Evolutionary conservation across 1,140 invertebrate genomes (phyloP).

Genomic region (Pseudoatta argentina): DNA sequence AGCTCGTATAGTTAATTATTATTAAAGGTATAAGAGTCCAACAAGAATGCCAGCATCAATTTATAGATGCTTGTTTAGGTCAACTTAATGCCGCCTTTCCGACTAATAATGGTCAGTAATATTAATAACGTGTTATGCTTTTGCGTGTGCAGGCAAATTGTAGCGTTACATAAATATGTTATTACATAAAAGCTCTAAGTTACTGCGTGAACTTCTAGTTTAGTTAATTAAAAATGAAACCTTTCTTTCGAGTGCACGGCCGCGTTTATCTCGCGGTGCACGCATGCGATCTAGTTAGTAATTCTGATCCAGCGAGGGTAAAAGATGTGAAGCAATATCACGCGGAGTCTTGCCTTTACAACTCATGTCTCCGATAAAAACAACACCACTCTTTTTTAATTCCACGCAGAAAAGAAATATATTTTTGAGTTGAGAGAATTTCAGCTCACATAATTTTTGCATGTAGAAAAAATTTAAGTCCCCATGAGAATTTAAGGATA

Average conservation of each 20-base stretch:
- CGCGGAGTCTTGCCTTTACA: constrained; percentile 19
- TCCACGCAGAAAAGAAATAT: not conserved
- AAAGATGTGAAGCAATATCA: constrained; percentile 28
- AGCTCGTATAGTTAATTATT: not conserved
- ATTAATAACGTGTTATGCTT: constrained; percentile 53
- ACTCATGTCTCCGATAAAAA: not conserved
- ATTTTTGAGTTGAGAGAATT: not conserved
- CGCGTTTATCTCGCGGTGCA: constrained; percentile 65
- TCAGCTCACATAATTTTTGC: not conserved
- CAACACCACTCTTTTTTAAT: not conserved
- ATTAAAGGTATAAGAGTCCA: constrained; percentile 4
- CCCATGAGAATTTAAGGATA: not conserved
- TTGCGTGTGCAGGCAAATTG: constrained; percentile 47
- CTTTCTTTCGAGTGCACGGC: constrained; percentile 54
- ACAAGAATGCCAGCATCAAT: constrained; percentile 29
- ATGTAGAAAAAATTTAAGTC: not conserved
- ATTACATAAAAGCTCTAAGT: constrained; percentile 51
- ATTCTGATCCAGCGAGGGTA: constrained; percentile 63
- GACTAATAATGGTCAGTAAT: constrained; percentile 50
- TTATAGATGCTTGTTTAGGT: constrained; percentile 47
- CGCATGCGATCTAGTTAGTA: constrained; percentile 70
- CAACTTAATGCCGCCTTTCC: constrained; percentile 43
- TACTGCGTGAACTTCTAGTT: not conserved
- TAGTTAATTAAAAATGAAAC: constrained; percentile 72
- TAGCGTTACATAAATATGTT: constrained; percentile 45